Conservation (phyloP, 2,888 invertebrate genomes). For the Tupiocoris notatus region DNA sequence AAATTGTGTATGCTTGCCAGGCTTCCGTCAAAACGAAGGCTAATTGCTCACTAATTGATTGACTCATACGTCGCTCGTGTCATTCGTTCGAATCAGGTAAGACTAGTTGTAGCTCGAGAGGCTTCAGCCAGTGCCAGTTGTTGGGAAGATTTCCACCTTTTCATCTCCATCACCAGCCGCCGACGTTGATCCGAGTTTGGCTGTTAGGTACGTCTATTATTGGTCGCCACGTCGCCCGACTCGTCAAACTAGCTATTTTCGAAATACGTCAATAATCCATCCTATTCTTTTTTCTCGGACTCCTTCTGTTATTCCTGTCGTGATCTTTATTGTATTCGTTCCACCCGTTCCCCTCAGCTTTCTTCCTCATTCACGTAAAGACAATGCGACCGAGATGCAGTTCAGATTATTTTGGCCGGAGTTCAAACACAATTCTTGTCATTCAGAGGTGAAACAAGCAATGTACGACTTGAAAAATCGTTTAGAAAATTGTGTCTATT, state of each 20-base stretch:
- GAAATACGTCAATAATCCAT: slow-evolving; percentile 18
- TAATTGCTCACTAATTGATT: slow-evolving; percentile 28
- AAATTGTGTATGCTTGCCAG: no score
- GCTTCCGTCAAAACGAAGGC: not conserved
- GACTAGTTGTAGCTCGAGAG: not conserved
- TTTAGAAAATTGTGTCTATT: no score
- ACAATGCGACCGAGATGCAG: no score
- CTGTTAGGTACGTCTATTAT: slow-evolving; percentile 13
- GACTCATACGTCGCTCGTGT: slow-evolving; percentile 10
- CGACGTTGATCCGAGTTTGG: not conserved
- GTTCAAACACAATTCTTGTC: no score
- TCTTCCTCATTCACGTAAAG: no score
- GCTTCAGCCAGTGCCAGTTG: slow-evolving; percentile 6
- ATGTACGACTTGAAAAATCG: no score
- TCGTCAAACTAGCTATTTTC: slow-evolving; percentile 15
- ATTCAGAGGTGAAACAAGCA: no score
- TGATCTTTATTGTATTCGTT: slow-evolving; percentile 21
- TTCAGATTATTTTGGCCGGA: no score
- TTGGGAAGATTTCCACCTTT: no score
- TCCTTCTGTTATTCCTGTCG: slow-evolving; percentile 11
- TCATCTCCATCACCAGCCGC: no score
- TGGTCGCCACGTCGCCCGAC: slow-evolving; percentile 7
- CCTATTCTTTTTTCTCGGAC: slow-evolving; percentile 4
- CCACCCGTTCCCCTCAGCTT: no score
- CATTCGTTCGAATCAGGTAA: slow-evolving; percentile 5